phyloP scores from a whole-genome alignment of 2,113 vertebrate species.

The Ammodytes marinus region DNA sequence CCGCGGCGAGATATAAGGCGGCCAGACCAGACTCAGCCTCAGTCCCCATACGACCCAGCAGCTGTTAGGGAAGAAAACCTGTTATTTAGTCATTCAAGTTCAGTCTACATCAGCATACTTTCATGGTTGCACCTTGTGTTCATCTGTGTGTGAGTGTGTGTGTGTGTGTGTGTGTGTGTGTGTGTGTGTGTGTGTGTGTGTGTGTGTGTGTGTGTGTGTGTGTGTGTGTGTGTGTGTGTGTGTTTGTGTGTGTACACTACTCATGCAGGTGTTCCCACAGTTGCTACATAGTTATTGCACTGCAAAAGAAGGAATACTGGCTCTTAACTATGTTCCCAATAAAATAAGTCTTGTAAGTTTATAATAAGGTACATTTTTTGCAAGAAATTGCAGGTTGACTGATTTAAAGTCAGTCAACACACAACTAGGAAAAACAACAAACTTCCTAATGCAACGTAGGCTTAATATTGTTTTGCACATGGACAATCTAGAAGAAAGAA shows the following conservation, averaged over 20 bases:
- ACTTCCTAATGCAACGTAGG: not conserved
- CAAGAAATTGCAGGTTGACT: not conserved
- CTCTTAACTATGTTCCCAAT: not conserved
- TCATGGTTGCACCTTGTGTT: not conserved
- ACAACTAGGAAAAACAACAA: not conserved
- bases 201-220: not conserved
- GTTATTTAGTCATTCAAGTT: not conserved
- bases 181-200: not conserved
- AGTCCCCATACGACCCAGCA: slow-evolving; percentile 89
- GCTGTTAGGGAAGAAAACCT: slow-evolving; percentile 66
- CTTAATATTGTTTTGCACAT: too few relatives aligned
- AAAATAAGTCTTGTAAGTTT: not conserved
- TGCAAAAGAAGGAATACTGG: not conserved
- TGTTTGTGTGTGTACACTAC: not conserved
- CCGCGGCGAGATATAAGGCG: slow-evolving; percentile 85
- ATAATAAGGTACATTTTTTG: too few relatives aligned
- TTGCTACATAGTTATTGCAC: not conserved
- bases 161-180: not conserved
- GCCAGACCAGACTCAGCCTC: slow-evolving; percentile 84
- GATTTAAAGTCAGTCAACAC: not conserved
- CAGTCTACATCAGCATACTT: not conserved
- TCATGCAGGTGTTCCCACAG: slow-evolving; percentile 4
- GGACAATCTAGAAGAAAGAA: not conserved
- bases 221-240: not conserved
- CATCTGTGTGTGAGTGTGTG: not conserved